phyloP scores from a whole-genome alignment of 2,888 invertebrate genomes.

The Flexamia atlantica region DNA sequence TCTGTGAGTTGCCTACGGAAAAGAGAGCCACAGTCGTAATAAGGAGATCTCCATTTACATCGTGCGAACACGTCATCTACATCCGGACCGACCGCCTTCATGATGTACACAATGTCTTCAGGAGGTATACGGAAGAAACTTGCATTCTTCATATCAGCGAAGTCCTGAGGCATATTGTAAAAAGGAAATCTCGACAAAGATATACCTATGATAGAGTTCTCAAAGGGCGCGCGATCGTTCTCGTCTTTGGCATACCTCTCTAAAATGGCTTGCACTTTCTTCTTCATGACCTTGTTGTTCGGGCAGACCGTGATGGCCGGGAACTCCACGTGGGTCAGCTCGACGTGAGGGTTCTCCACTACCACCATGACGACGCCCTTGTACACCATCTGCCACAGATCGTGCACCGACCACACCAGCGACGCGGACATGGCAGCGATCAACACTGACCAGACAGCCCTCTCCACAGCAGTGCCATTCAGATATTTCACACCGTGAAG shows the following conservation, averaged over 20 bases:
- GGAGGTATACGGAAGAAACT: slow-evolving; percentile 24
- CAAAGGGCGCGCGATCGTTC: background rate
- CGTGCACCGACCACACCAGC: slow-evolving; percentile 13
- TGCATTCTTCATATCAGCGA: slow-evolving; percentile 10
- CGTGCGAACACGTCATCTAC: slow-evolving; percentile 63
- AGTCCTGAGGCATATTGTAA: slow-evolving; percentile 62
- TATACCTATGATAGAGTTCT: slow-evolving; percentile 59
- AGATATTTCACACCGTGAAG: slow-evolving; percentile 65
- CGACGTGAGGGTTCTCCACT: slow-evolving; percentile 66
- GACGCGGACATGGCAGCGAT: slow-evolving; percentile 4
- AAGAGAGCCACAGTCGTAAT: slow-evolving; percentile 62
- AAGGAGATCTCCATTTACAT: slow-evolving; percentile 65
- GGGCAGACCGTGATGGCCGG: slow-evolving; percentile 67
- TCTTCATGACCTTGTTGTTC: slow-evolving; percentile 65
- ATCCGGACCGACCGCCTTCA: slow-evolving; percentile 63
- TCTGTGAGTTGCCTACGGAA: slow-evolving; percentile 66
- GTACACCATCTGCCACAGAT: slow-evolving; percentile 34
- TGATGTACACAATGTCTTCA: slow-evolving; percentile 62
- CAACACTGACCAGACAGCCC: slow-evolving; percentile 36
- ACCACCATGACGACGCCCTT: slow-evolving; percentile 62
- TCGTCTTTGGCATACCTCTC: slow-evolving; percentile 24
- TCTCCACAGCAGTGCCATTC: slow-evolving; percentile 21
- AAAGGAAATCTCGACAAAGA: slow-evolving; percentile 63
- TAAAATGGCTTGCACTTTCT: slow-evolving; percentile 55
- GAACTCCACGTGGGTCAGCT: slow-evolving; percentile 64